Conservation (phyloP, 2,797 vertebrate genomes). For the Aulostomus chinensis region DNA sequence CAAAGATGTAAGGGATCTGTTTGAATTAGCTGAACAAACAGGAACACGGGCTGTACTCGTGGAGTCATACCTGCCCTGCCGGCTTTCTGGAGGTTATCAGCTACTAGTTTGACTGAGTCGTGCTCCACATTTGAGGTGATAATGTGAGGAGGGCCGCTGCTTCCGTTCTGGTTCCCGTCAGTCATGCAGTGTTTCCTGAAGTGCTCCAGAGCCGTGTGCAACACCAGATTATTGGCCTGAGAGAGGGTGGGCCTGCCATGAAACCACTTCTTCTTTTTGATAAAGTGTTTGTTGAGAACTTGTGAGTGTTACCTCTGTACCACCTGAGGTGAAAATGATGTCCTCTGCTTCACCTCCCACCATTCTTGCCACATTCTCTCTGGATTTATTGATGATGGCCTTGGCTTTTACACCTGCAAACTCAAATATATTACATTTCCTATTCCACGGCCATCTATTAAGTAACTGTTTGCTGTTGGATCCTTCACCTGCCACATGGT, state of each 20-base stretch:
- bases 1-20: too few species aligned
- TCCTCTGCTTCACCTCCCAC: conserved; percentile 85
- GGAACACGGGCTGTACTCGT: too few species aligned
- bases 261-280: not conserved
- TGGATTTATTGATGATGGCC: conserved; percentile 80
- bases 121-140: conserved; percentile 91
- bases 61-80: conserved; percentile 83
- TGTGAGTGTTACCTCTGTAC: conserved; percentile 86
- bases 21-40: too few species aligned
- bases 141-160: conserved; percentile 78
- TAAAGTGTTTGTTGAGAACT: not conserved
- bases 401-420: conserved; percentile 86
- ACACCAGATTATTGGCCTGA: conserved; percentile 93
- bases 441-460: not conserved
- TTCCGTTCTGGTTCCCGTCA: conserved; percentile 22
- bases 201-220: conserved; percentile 84
- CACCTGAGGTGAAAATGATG: conserved; percentile 93
- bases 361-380: conserved; percentile 88
- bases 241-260: conserved; percentile 4
- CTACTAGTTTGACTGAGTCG: conserved; percentile 85
- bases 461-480: not conserved
- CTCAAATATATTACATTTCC: not conserved
- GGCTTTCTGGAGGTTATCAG: conserved; percentile 80
- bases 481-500: conserved; percentile 84
- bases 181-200: conserved; percentile 68